Conservation (phyloP, 2,797 vertebrate species). For the Ptychadena robeensis region DNA sequence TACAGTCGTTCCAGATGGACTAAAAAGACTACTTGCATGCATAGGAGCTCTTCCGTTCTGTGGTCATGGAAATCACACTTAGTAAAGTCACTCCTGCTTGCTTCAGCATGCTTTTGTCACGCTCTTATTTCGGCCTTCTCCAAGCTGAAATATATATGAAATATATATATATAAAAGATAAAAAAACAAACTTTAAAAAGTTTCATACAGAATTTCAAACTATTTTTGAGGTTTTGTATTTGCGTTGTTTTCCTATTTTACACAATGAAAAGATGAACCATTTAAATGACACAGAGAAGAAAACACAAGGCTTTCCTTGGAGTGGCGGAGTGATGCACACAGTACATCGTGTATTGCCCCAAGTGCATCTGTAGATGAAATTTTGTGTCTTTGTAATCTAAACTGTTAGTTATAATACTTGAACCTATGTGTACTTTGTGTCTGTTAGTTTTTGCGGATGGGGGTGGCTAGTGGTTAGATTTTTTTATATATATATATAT, state of each 20-base stretch:
- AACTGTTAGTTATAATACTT: constrained; percentile 84
- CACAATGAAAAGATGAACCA: constrained; percentile 70
- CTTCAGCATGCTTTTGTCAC: constrained; percentile 29
- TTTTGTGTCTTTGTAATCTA: constrained; percentile 33
- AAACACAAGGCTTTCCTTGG: not conserved
- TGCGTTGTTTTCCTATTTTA: constrained; percentile 86
- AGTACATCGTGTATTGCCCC: constrained; percentile 12
- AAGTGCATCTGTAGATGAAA: not conserved
- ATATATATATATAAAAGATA: too few species aligned
- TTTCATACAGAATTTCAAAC: constrained; percentile 85
- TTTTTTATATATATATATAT: constrained; percentile 35
- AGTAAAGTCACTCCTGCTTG: constrained; percentile 20
- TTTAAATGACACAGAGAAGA: constrained; percentile 77
- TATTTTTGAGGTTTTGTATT: constrained; percentile 87
- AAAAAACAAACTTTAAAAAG: constrained; percentile 74
- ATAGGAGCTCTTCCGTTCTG: not conserved
- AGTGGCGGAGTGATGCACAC: not conserved
- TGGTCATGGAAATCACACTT: not conserved
- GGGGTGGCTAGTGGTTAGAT: constrained; percentile 61
- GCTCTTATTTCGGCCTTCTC: not conserved
- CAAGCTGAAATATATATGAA: not conserved
- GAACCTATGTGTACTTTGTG: constrained; percentile 83
- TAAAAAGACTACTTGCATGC: constrained; percentile 17
- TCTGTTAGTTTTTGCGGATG: constrained; percentile 71
- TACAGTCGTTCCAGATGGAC: not conserved